These are phyloP conservation scores for Amphipoea oculea DNA, from an alignment of 2,888 invertebrate species.

Conservation along the genomic window DNA sequence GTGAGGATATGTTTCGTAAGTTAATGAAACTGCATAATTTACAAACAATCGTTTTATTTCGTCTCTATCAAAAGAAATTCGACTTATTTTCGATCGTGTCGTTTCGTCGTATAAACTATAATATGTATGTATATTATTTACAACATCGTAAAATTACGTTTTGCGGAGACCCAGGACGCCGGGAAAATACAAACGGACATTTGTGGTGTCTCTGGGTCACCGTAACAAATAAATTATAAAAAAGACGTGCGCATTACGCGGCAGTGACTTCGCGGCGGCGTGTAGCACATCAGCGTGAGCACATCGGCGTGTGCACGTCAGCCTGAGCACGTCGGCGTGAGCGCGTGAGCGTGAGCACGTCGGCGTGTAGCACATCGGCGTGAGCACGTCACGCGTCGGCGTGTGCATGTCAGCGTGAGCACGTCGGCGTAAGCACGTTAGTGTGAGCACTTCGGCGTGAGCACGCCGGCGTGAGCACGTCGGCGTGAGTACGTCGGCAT, in stretches of 20 bases:
- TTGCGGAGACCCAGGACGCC: constrained; percentile 63
- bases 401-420: constrained; percentile 52
- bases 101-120: constrained; percentile 87
- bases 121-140: constrained; percentile 82
- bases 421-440: too few relatives aligned
- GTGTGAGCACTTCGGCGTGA: too few relatives aligned
- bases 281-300: constrained; percentile 53
- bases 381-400: constrained; percentile 67
- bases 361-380: constrained; percentile 54
- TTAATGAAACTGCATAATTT: constrained; percentile 54
- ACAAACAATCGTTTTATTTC: constrained; percentile 87
- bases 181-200: constrained; percentile 68
- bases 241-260: constrained; percentile 42
- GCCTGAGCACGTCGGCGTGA: constrained; percentile 49
- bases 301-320: constrained; percentile 82
- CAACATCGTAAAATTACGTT: constrained; percentile 75
- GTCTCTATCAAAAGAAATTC: constrained; percentile 90
- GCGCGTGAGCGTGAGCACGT: too few relatives aligned
- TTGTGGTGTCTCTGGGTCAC: constrained; percentile 59
- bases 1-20: not conserved
- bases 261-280: constrained; percentile 63
- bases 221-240: constrained; percentile 68
- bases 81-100: constrained; percentile 85
- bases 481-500: constrained; percentile 75
- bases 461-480: constrained; percentile 33